Base-by-base conservation (phyloP, 1,140 invertebrate species). In the Sminthurides bifidus region DNA sequence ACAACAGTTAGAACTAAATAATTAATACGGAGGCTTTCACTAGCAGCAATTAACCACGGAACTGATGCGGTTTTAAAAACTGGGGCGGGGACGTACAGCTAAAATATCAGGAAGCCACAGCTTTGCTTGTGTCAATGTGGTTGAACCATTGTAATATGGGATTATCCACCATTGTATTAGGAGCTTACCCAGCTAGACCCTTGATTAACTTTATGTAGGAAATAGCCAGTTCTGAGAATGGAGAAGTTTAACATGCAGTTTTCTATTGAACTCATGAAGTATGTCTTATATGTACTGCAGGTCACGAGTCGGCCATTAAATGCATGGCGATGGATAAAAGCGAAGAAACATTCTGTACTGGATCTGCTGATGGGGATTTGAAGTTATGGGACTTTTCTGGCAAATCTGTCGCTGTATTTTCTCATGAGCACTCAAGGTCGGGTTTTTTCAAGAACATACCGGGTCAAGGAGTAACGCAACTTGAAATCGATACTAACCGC, bases 291-390 rank as follows among this genome's bases (percentile, higher is more conserved):
- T 33, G 35, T 35, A 41, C 2, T 46, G 6, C 40, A 65, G 63
- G 63, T 44, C 92, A 96, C 69, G 91, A 95, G 66, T 85, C 83
- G 38, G 81, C 91, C 51, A 85, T 98, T 46, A 95, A 95, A 74
- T 94, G 92, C 70, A 77, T 98, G 59, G 85, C 91, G 30, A 76
- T 97, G 12, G 92, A 98, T 76, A 87, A 89, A 0, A 81, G 84
- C 50, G 92, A 98, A 74, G 92, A 98, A 72, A 90, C 88, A 71
- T 96, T 97, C 72, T 91, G 92, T 8, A 93, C 93, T 52, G 95
- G 94, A 31, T 89, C 93, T 35, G 88, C 91, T n/a, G 94, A 98
- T 73, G 95, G 95, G 23, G 92, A 98, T 73, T 94, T 98, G 60
- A 98, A 98, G 81, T 93, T 95, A 71, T 64, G 59, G 44, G 53